These are phyloP conservation scores for Coregonus ussuriensis DNA, from an alignment of 2,797 vertebrate species.

Conservation along the genomic window DNA sequence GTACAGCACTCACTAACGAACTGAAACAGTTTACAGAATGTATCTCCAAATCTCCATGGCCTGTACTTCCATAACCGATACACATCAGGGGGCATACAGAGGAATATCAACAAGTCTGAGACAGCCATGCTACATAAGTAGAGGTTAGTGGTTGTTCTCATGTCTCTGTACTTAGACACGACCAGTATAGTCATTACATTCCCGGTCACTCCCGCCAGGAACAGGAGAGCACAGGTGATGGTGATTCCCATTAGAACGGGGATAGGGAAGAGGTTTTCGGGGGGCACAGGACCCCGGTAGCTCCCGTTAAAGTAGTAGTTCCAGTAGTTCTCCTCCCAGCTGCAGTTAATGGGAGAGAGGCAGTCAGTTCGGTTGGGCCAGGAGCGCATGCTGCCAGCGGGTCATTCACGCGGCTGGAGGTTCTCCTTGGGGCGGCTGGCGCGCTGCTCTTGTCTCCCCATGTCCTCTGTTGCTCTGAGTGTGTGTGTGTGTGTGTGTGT, in stretches of 20 bases:
- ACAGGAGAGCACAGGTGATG: conserved; percentile 85
- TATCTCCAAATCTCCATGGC: conserved; percentile 92
- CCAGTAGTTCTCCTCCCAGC: conserved; percentile 59
- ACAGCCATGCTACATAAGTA: conserved; percentile 98
- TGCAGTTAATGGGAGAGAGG: conserved; percentile 73
- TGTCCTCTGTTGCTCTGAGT: background rate
- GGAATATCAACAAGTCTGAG: conserved; percentile 94
- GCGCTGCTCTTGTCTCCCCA: conserved; percentile 18
- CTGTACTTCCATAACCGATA: conserved; percentile 95
- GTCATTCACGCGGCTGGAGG: conserved; percentile 50
- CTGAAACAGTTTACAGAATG: conserved; percentile 96
- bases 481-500: no score
- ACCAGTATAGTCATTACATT: conserved; percentile 95
- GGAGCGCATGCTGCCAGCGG: conserved; percentile 68
- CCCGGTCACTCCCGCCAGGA: conserved; percentile 85
- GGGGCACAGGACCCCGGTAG: conserved; percentile 56
- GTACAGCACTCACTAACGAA: conserved; percentile 96
- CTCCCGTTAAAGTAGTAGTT: conserved; percentile 52
- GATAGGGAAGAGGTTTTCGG: conserved; percentile 81
- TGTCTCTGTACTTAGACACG: conserved; percentile 89
- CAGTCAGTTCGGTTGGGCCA: conserved; percentile 68
- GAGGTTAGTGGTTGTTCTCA: conserved; percentile 96
- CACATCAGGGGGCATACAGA: conserved; percentile 96
- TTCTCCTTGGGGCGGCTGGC: conserved; percentile 32
- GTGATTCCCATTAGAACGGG: conserved; percentile 88